Evolutionary conservation across 2,888 invertebrate genomes (phyloP).

Genomic region (Mellilla xanthometata): DNA sequence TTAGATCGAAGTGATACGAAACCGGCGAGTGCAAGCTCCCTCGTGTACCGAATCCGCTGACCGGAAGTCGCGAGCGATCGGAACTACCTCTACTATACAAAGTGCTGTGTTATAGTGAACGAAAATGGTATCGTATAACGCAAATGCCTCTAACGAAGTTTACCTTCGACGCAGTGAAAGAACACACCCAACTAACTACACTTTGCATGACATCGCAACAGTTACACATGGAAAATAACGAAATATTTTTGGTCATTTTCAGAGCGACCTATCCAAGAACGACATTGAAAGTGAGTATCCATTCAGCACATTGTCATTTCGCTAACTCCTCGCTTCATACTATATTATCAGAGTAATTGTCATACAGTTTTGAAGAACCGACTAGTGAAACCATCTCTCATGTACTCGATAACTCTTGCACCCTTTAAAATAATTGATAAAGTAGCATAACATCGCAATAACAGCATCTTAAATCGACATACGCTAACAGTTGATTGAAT

Average conservation of each 20-base stretch:
- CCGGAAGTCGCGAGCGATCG: slow-evolving; percentile 63
- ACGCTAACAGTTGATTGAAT: not conserved
- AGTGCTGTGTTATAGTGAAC: slow-evolving; percentile 70
- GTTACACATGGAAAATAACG: slow-evolving; percentile 63
- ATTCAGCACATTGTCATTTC: slow-evolving; percentile 8
- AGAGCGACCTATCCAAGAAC: slow-evolving; percentile 94
- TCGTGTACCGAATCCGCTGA: slow-evolving; percentile 66
- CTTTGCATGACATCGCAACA: slow-evolving; percentile 51
- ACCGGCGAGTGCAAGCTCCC: slow-evolving; percentile 45
- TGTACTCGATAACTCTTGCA: too few relatives aligned
- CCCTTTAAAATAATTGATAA: too few relatives aligned
- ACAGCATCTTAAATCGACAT: not conserved
- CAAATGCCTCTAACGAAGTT: slow-evolving; percentile 36
- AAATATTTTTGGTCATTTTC: slow-evolving; percentile 81
- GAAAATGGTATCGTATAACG: slow-evolving; percentile 57
- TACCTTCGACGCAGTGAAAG: slow-evolving; percentile 52
- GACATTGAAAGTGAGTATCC: slow-evolving; percentile 94
- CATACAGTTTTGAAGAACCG: too few relatives aligned
- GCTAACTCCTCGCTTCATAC: too few relatives aligned
- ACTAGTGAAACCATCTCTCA: too few relatives aligned
- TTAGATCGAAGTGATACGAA: slow-evolving; percentile 60
- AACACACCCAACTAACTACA: slow-evolving; percentile 53
- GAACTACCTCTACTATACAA: slow-evolving; percentile 36
- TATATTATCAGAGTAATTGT: too few relatives aligned
- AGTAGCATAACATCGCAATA: not conserved